Evolutionary conservation across 2,888 invertebrate genomes (phyloP), one percentile per base, ranked within the genome.

Genomic region (Lycaena phlaeas): DNA sequence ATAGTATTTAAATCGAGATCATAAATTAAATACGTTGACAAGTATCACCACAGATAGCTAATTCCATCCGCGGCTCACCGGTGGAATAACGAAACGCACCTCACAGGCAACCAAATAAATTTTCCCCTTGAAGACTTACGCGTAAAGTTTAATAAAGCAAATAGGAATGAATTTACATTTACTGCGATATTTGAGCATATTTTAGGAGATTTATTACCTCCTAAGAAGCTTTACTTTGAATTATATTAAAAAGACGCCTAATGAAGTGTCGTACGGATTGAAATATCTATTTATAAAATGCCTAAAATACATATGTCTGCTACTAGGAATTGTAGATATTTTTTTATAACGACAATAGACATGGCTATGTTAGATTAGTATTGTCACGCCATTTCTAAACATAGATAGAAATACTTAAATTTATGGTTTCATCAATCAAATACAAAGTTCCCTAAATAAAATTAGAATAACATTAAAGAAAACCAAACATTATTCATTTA

Each of bases 61-160:
- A 69, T 69, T 64, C 62, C 61, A 66, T 66, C 61, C 64, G 51
- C 46, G 62, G 62, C 60, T 68, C 62, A 59, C 59, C 55, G 51
- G 52, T 57, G 30, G 25, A 65, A 64, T 67, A 70, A 69, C 66
- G 61, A 67, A 67, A 59, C 59, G 14, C 11, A 54, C 52, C 56
- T 58, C 59, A 56, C 62, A 67, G 67, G 68, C 68, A 68, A 59
- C 51, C 55, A 67, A 71, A 71, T 71, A 73, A 71, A 73, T 72
- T 69, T 64, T 39, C 30, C 49, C 50, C 57, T 58, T 64, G 61
- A 65, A 66, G 61, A 64, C 62, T 39, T 39, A 39, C 39, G 30
- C 65, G 65, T 64, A 58, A 74, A 74, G 74, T 75, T 73, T 70
- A 73, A 73, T 73, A 73, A 73, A 71, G 71, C 69, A 72, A 75